A percentile compares a stretch with the other conserved stretches of the same genome.
These are phyloP conservation scores for Thera obeliscata DNA, from an alignment of 2,888 invertebrate genomes.

Conservation along the genomic window DNA sequence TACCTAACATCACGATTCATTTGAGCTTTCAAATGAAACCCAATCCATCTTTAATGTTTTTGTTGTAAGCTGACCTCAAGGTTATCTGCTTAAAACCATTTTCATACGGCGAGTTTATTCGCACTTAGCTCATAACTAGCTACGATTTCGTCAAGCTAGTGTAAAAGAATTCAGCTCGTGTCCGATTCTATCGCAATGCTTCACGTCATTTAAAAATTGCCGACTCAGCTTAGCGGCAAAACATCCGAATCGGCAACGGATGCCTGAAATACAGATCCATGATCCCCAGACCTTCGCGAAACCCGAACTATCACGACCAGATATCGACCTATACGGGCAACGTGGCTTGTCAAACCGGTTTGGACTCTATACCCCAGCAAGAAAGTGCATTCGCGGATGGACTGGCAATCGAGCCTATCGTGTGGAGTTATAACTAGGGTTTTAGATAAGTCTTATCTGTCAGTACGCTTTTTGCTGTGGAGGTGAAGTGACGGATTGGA, in stretches of 20 bases:
- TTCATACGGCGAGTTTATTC: too few species aligned
- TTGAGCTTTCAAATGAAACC: too few species aligned
- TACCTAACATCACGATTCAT: too few species aligned
- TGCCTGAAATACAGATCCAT: constrained; percentile 28
- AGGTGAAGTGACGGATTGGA: constrained; percentile 28
- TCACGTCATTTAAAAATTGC: neutral
- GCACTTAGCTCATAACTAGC: too few species aligned
- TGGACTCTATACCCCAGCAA: constrained; percentile 18
- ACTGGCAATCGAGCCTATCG: constrained; percentile 18
- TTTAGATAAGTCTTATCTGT: constrained; percentile 31
- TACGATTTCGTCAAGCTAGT: neutral
- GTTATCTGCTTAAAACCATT: too few species aligned
- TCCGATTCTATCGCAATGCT: neutral
- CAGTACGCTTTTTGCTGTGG: constrained; percentile 31
- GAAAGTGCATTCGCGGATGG: constrained; percentile 32
- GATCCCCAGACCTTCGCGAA: constrained; percentile 26
- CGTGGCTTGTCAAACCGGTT: constrained; percentile 28
- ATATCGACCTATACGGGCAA: constrained; percentile 33
- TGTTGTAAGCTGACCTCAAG: too few species aligned
- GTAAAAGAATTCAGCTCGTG: neutral
- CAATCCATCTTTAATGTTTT: too few species aligned
- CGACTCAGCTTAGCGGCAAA: constrained; percentile 8
- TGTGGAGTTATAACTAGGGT: constrained; percentile 13
- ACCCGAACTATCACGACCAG: constrained; percentile 28
- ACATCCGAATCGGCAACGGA: constrained; percentile 12